Evolutionary conservation across 2,113 vertebrate species (phyloP).

Genomic region (Geococcyx californianus): DNA sequence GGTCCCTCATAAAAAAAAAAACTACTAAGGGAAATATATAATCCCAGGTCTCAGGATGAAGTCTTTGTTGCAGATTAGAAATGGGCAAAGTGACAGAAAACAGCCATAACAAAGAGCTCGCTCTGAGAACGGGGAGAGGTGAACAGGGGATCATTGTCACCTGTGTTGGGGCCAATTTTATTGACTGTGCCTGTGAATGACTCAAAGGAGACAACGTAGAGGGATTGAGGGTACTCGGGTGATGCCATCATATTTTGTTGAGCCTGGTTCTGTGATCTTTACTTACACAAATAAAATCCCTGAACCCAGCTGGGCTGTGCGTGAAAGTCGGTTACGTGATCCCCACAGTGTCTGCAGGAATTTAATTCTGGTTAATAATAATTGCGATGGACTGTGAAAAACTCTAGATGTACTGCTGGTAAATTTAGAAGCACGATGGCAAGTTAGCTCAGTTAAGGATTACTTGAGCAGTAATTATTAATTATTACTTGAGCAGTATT

Average conservation of each 20-base stretch:
- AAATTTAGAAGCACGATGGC: neutral
- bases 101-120: neutral
- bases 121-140: slow-evolving; percentile 26
- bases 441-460: neutral
- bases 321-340: neutral
- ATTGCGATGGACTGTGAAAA: neutral
- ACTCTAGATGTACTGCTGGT: neutral
- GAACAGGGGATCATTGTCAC: slow-evolving; percentile 12
- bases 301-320: neutral
- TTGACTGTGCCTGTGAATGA: neutral
- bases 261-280: neutral
- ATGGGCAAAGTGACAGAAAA: slow-evolving; percentile 47
- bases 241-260: neutral
- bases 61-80: slow-evolving; percentile 57
- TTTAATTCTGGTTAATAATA: neutral
- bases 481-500: too few species aligned
- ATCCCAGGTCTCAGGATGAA: slow-evolving; percentile 5
- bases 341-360: neutral
- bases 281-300: neutral
- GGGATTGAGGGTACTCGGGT: neutral
- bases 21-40: slow-evolving; percentile 62
- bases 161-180: neutral
- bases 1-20: slow-evolving; percentile 58
- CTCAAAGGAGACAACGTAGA: neutral
- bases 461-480: neutral